Conservation (phyloP, 37 sponge, comb jelly and placozoan genomes). For the Ianthella basta region DNA sequence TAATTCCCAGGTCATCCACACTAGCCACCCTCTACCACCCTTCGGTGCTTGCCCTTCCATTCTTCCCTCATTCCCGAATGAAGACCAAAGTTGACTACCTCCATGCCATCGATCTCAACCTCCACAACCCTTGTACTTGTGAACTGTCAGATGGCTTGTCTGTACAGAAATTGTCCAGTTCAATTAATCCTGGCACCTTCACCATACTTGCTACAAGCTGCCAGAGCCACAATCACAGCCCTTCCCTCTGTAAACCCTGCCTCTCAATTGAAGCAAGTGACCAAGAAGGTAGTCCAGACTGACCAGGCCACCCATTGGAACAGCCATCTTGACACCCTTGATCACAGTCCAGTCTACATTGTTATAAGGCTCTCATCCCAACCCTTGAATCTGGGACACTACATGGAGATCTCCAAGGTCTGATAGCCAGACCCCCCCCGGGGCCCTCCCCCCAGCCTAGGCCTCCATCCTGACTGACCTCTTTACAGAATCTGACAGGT, state of each 20-base stretch:
- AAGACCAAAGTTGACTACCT: constrained; percentile 10
- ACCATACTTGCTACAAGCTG: constrained; percentile 1
- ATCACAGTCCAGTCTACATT: background rate
- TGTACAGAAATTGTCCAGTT: background rate
- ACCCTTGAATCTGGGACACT: no score
- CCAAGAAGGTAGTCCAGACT: background rate
- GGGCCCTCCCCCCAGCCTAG: constrained; percentile 28
- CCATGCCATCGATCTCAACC: background rate
- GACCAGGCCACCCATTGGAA: background rate
- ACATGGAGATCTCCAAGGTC: no score
- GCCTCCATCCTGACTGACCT: no score
- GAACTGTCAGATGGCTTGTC: background rate
- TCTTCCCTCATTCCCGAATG: constrained; percentile 1
- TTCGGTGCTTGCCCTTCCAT: background rate
- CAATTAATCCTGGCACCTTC: constrained; percentile 16
- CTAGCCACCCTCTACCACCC: constrained; percentile 4
- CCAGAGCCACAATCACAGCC: background rate
- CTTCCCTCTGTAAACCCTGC: constrained; percentile 22
- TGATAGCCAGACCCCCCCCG: constrained; percentile 27
- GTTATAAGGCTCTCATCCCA: no score
- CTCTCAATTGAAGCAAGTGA: constrained; percentile 9
- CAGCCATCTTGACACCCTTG: background rate
- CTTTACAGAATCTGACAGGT: no score
- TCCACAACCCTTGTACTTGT: background rate
- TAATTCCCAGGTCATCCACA: background rate